phyloP scores from a whole-genome alignment of 1,140 invertebrate species.

The Sitobion miscanthi region DNA sequence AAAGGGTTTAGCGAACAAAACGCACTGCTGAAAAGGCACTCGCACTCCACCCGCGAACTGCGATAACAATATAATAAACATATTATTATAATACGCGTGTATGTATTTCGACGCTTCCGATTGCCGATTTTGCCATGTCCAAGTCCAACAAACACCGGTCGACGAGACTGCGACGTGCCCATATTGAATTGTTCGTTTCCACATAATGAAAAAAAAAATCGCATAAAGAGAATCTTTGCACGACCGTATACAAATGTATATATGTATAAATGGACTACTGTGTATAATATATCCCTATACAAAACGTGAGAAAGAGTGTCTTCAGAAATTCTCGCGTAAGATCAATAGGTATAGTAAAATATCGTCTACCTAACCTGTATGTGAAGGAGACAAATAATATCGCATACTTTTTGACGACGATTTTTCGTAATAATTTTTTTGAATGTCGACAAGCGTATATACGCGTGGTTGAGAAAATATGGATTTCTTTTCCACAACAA shows the following conservation, averaged over 20 bases:
- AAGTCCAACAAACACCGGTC: conserved; percentile 25
- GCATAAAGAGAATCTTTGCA: neutral
- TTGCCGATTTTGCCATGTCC: neutral
- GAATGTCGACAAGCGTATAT: neutral
- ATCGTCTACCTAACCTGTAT: neutral
- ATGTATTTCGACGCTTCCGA: conserved; percentile 11
- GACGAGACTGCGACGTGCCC: neutral
- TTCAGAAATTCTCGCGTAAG: neutral
- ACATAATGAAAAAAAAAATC: neutral
- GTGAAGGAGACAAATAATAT: neutral
- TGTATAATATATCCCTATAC: neutral
- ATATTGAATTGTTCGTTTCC: conserved; percentile 5
- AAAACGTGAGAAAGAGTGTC: conserved; percentile 10
- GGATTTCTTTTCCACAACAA: neutral
- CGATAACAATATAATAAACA: neutral
- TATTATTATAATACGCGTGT: neutral
- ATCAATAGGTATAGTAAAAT: neutral
- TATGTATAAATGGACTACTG: neutral
- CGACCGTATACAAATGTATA: neutral
- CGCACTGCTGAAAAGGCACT: conserved; percentile 11
- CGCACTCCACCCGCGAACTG: neutral
- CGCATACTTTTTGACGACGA: neutral
- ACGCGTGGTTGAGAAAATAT: neutral
- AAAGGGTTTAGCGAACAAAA: conserved; percentile 49
- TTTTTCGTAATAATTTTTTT: neutral